A percentile compares a stretch with the other conserved stretches of the same genome.
phyloP scores from a whole-genome alignment of 2,888 invertebrate genomes.

The Aelia acuminata region DNA sequence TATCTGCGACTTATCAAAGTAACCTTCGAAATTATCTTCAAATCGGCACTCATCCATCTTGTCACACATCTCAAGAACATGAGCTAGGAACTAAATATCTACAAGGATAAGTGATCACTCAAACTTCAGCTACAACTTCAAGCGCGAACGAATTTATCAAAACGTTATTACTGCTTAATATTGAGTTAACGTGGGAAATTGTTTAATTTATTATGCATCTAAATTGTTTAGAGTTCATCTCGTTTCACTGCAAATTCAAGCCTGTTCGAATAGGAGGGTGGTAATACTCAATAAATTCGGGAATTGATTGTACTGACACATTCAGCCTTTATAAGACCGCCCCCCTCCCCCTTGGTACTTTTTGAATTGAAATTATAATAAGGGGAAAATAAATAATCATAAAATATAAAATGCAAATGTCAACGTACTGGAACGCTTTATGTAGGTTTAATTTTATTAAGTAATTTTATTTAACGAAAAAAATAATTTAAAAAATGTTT shows the following conservation, averaged over 20 bases:
- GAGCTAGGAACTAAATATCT: not conserved
- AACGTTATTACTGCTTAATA: not conserved
- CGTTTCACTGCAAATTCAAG: not conserved
- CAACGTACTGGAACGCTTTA: too few species aligned
- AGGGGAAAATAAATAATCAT: too few species aligned
- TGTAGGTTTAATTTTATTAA: too few species aligned
- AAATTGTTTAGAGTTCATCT: not conserved
- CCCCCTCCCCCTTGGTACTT: too few species aligned
- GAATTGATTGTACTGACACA: too few species aligned
- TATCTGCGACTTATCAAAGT: not conserved
- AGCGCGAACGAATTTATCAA: not conserved
- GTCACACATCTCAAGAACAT: conserved; percentile 27
- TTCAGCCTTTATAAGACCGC: too few species aligned
- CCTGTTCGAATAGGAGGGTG: not conserved
- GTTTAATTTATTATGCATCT: not conserved
- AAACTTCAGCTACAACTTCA: conserved; percentile 4
- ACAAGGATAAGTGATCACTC: not conserved
- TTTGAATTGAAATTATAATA: too few species aligned
- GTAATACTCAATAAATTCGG: too few species aligned
- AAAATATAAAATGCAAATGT: too few species aligned
- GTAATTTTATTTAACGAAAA: too few species aligned
- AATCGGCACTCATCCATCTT: not conserved
- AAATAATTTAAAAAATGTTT: too few species aligned
- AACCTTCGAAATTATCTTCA: conserved; percentile 7
- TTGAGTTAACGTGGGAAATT: not conserved